These are phyloP conservation scores for Drosophila burlai DNA, from an alignment of 1,140 invertebrate species.

Conservation along the genomic window DNA sequence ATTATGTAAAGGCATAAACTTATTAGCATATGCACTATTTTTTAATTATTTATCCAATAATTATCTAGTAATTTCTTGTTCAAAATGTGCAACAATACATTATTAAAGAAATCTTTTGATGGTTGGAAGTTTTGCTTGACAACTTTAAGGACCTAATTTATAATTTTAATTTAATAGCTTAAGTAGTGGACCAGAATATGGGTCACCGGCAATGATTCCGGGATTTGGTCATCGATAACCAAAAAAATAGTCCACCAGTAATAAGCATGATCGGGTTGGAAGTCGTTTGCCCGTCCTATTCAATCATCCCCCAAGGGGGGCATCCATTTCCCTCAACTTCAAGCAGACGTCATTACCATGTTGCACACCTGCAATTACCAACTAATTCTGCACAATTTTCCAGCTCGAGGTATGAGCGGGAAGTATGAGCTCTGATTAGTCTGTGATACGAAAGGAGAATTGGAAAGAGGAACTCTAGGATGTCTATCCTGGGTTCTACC, in stretches of 20 bases:
- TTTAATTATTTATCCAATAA: no score
- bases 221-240: slow-evolving; percentile 6
- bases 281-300: slow-evolving; percentile 21
- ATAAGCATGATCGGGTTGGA: slow-evolving; percentile 29
- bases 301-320: slow-evolving; percentile 47
- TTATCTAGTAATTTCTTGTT: not conserved
- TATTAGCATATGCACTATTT: not conserved
- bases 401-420: slow-evolving; percentile 5
- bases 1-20: not conserved
- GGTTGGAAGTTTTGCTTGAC: not conserved
- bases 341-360: slow-evolving; percentile 43
- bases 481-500: not conserved
- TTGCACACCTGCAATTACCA: slow-evolving; percentile 55
- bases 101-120: not conserved
- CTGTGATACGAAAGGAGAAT: slow-evolving; percentile 1
- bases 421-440: slow-evolving; percentile 32
- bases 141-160: not conserved
- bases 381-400: slow-evolving; percentile 42
- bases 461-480: not conserved
- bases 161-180: not conserved
- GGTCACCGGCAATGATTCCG: slow-evolving; percentile 15
- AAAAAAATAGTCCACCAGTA: slow-evolving; percentile 13
- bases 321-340: slow-evolving; percentile 25
- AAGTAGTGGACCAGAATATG: not conserved
- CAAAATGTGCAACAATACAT: not conserved